phyloP scores from a whole-genome alignment of 2,113 vertebrate genomes.

The Meleagris gallopavo region DNA sequence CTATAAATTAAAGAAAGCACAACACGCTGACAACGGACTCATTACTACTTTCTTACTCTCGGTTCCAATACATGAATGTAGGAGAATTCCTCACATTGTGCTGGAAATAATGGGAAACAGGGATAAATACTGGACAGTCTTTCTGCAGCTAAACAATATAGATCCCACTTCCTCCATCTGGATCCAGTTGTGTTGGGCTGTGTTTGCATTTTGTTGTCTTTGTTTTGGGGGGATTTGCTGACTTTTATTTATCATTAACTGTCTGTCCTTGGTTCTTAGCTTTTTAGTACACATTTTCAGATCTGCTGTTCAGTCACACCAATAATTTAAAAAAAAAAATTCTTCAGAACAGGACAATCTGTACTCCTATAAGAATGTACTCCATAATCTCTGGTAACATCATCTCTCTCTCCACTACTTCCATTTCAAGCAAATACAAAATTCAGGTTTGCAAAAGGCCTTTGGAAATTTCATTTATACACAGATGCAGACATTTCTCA shows the following conservation, averaged over 20 bases:
- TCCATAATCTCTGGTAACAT: neutral
- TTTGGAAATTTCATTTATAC: neutral
- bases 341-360: neutral
- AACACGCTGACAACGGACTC: neutral
- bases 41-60: slow-evolving; percentile 5
- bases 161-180: neutral
- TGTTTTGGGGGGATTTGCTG: neutral
- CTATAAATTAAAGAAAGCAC: slow-evolving; percentile 23
- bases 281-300: neutral
- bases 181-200: neutral
- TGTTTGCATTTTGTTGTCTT: neutral
- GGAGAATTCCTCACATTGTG: neutral
- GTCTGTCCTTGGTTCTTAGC: accelerated
- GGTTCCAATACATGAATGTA: neutral
- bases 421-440: neutral
- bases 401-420: neutral
- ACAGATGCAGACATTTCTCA: neutral
- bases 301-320: neutral
- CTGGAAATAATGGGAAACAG: neutral
- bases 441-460: neutral
- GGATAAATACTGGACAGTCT: neutral
- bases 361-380: neutral
- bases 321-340: neutral
- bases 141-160: neutral
- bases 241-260: neutral